Percentiles rank a stretch among this genome's conserved stretches.
These are phyloP conservation scores for Lepilemur ruficaudatus DNA, from an alignment of 2,797 vertebrate genomes.

Conservation along the genomic window DNA sequence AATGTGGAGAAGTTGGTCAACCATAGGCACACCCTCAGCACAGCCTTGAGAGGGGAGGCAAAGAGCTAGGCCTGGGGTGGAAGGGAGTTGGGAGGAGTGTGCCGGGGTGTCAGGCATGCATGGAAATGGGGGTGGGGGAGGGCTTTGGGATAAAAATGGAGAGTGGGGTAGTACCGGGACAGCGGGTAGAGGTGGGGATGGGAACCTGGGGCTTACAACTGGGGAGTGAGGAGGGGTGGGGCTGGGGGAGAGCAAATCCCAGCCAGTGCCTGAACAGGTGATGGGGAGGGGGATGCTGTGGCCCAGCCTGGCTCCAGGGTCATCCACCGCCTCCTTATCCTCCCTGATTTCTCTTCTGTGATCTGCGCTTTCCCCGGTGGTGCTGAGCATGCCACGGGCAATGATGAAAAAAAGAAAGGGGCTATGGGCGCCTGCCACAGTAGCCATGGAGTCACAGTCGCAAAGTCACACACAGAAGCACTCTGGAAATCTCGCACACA, in stretches of 20 bases:
- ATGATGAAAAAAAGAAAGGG: background rate
- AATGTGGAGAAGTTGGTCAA: slow-evolving; percentile 71
- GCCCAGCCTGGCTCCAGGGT: background rate
- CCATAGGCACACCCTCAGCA: slow-evolving; percentile 38
- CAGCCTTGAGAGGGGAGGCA: background rate
- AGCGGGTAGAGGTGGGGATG: too few species aligned
- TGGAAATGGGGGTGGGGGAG: background rate
- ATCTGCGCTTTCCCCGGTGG: background rate
- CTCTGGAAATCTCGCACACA: background rate
- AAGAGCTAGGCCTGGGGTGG: background rate
- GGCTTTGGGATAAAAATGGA: background rate
- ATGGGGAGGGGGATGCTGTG: background rate
- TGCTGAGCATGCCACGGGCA: background rate
- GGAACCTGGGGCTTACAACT: background rate
- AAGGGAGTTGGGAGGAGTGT: background rate
- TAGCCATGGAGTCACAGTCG: background rate
- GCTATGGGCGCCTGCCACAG: background rate
- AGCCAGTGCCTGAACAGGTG: background rate
- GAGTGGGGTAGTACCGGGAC: background rate
- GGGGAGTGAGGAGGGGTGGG: fast-evolving
- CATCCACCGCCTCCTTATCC: background rate
- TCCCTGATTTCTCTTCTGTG: background rate
- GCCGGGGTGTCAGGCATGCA: slow-evolving; percentile 40
- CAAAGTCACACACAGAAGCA: background rate
- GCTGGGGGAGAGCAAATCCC: background rate